Conservation (phyloP, 2,888 invertebrate genomes). For the Aphidius colemani region DNA sequence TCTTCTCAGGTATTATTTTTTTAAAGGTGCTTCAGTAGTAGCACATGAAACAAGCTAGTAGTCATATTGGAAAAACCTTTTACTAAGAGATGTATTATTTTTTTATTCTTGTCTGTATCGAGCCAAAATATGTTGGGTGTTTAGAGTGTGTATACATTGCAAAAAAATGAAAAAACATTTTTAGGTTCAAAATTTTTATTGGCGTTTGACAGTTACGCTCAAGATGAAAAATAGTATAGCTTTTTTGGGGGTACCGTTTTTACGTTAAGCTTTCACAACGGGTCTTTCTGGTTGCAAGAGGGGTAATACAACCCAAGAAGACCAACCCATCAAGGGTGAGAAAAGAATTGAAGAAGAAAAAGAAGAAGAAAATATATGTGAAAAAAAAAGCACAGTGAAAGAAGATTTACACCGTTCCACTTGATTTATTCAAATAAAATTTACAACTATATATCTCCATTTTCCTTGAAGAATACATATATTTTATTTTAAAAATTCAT, state of each 20-base stretch:
- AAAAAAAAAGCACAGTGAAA: constrained; percentile 14
- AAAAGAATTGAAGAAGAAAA: constrained; percentile 15
- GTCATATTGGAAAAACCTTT: too few species aligned
- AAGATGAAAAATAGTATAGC: constrained; percentile 1
- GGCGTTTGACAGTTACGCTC: too few species aligned
- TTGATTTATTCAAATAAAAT: constrained; percentile 10
- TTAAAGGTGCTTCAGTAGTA: too few species aligned
- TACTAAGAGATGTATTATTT: too few species aligned
- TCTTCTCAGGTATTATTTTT: too few species aligned
- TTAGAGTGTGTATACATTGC: too few species aligned
- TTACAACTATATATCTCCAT: background rate
- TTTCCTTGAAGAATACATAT: background rate
- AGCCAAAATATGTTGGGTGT: too few species aligned
- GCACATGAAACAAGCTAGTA: too few species aligned
- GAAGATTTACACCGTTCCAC: constrained; percentile 54
- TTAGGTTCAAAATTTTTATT: too few species aligned
- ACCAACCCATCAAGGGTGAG: constrained; percentile 8
- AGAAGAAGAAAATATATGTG: too few species aligned
- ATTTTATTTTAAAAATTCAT: constrained; percentile 20
- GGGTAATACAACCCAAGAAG: constrained; percentile 2
- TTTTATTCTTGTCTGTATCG: too few species aligned
- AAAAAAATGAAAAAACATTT: too few species aligned
- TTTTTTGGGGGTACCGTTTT: constrained; percentile 14
- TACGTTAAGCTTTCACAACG: constrained; percentile 21
- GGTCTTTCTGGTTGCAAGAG: constrained; percentile 1